phyloP scores from a whole-genome alignment of 2,113 vertebrate genomes.

The Trinectes maculatus region DNA sequence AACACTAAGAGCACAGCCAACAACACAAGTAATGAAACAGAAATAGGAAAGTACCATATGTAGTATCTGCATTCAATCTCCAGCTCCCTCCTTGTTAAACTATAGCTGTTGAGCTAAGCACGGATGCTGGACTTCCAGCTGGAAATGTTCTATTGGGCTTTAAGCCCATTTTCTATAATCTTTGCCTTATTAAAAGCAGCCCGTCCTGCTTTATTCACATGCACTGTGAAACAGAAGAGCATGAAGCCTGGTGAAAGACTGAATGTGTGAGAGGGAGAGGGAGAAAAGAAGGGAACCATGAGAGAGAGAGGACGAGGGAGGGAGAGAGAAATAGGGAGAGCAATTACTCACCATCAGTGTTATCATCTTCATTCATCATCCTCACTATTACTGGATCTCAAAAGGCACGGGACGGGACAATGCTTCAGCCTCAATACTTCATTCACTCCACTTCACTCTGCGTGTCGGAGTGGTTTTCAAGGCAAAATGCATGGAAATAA shows the following conservation, averaged over 20 bases:
- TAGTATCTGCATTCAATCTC: slow-evolving; percentile 71
- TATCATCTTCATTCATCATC: slow-evolving; percentile 65
- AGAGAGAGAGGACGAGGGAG: slow-evolving; percentile 25
- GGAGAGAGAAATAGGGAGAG: slow-evolving; percentile 36
- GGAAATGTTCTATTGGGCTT: slow-evolving; percentile 82
- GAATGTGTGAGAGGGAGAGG: slow-evolving; percentile 44
- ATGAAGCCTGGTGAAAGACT: slow-evolving; percentile 67
- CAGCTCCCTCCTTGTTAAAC: slow-evolving; percentile 61
- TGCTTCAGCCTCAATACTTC: slow-evolving; percentile 13
- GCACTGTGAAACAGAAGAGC: slow-evolving; percentile 61
- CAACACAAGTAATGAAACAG: slow-evolving; percentile 63
- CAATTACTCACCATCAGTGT: slow-evolving; percentile 58
- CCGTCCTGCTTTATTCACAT: slow-evolving; percentile 73
- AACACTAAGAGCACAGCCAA: slow-evolving; percentile 34
- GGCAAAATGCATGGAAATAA: slow-evolving; percentile 20
- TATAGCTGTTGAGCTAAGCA: slow-evolving; percentile 52
- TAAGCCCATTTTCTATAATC: slow-evolving; percentile 78
- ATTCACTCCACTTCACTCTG: slow-evolving; percentile 11
- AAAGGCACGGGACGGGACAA: slow-evolving; percentile 26
- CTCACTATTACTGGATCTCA: slow-evolving; percentile 45
- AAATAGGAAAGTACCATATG: slow-evolving; percentile 61
- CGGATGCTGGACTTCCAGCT: slow-evolving; percentile 74
- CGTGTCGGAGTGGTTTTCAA: slow-evolving; percentile 27
- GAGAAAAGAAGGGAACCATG: slow-evolving; percentile 23
- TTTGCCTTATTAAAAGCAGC: slow-evolving; percentile 79